These are phyloP conservation scores for Fragum fragum DNA, from an alignment of 2,888 invertebrate genomes.

Conservation along the genomic window DNA sequence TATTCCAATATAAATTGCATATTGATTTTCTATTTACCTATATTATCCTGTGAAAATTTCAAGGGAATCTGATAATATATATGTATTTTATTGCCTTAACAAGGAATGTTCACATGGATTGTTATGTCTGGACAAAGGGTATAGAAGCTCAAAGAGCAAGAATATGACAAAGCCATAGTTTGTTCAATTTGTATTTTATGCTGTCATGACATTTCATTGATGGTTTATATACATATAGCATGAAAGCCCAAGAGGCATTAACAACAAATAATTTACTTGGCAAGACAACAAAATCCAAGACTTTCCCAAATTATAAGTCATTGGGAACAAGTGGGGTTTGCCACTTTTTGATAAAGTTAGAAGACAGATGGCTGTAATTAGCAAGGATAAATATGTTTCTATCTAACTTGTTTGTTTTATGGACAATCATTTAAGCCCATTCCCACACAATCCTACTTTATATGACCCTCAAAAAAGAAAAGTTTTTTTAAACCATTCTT, in stretches of 20 bases:
- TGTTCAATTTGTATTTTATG: background rate
- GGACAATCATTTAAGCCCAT: background rate
- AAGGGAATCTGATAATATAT: too few species aligned
- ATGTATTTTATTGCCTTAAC: too few species aligned
- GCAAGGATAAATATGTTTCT: background rate
- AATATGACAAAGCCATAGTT: too few species aligned
- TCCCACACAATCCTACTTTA: background rate
- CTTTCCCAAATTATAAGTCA: background rate
- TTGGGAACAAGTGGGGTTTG: too few species aligned
- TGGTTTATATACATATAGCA: conserved; percentile 23
- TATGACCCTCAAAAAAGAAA: background rate
- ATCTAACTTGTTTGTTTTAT: background rate
- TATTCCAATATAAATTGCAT: too few species aligned
- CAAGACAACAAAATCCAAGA: background rate
- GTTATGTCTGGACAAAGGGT: too few species aligned
- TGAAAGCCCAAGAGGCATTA: conserved; percentile 21
- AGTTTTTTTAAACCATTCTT: too few species aligned
- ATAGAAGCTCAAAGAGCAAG: too few species aligned
- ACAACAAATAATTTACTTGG: background rate
- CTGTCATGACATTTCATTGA: conserved; percentile 25
- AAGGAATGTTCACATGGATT: too few species aligned
- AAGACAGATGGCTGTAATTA: background rate
- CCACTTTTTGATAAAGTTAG: too few species aligned
- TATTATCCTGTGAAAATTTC: too few species aligned
- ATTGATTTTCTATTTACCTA: too few species aligned